A percentile compares a stretch with the other conserved stretches of the same genome.
phyloP scores from a whole-genome alignment of 2,797 vertebrate species.

The Sylvilagus floridanus region DNA sequence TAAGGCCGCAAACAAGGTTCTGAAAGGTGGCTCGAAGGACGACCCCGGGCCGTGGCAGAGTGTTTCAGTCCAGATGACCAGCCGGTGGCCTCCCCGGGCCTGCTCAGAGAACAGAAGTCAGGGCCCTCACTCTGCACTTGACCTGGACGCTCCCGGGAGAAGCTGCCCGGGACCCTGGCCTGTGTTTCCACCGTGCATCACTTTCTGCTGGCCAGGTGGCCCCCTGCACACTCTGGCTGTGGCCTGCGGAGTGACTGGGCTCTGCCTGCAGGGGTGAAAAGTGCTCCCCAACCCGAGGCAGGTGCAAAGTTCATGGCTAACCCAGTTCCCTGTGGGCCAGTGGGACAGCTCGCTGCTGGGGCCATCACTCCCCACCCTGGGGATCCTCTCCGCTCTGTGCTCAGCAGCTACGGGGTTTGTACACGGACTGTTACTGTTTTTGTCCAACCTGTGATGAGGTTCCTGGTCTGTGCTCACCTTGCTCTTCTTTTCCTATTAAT shows the following conservation, averaged over 20 bases:
- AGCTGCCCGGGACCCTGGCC: no score
- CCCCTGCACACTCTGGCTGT: accelerated
- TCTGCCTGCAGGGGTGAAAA: background rate
- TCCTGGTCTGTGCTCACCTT: background rate
- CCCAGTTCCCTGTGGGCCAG: background rate
- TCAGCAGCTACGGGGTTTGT: no score
- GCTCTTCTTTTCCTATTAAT: background rate
- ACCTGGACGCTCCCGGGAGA: background rate
- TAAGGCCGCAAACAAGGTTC: background rate
- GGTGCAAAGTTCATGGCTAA: background rate
- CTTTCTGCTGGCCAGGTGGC: background rate
- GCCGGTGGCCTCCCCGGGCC: background rate
- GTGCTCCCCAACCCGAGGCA: background rate
- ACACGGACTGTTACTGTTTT: background rate
- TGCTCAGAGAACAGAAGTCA: background rate
- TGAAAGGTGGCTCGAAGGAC: background rate
- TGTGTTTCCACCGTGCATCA: background rate
- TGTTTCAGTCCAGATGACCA: background rate
- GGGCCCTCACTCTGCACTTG: accelerated
- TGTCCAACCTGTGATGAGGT: background rate
- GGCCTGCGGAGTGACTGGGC: background rate
- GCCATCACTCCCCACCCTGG: no score
- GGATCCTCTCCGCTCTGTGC: no score
- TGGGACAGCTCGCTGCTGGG: no score
- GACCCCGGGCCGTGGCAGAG: background rate